Evolutionary conservation across 2,113 vertebrate genomes (phyloP).

Genomic region (Charadrius vociferus): DNA sequence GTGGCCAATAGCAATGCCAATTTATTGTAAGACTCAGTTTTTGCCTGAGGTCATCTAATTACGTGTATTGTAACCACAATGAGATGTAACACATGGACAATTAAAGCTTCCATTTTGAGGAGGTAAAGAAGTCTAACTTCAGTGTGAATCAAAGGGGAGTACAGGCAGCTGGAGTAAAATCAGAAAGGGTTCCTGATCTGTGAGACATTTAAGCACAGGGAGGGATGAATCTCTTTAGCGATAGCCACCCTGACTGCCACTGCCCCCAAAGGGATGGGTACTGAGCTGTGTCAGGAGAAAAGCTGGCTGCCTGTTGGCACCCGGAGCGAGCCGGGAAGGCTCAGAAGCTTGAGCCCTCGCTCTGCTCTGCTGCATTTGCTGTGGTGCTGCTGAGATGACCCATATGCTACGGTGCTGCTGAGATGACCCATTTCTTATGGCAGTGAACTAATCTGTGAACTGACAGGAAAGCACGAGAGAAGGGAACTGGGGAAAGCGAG

Average conservation of each 20-base stretch:
- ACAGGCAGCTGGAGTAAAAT: background rate
- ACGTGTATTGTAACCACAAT: background rate
- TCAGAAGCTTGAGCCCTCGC: rapidly evolving
- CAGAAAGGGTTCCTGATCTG: background rate
- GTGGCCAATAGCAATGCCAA: background rate
- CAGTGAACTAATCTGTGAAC: background rate
- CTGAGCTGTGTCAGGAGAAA: background rate
- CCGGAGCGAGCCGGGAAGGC: background rate
- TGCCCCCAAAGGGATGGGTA: background rate
- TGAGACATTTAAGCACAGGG: background rate
- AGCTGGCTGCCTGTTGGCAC: background rate
- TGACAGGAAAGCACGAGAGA: background rate
- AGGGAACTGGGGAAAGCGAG: background rate
- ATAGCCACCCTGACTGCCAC: background rate
- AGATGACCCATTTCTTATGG: background rate
- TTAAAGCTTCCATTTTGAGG: slow-evolving; percentile 24
- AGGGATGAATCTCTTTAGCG: background rate
- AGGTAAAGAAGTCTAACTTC: background rate
- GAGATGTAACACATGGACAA: background rate
- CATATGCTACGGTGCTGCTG: background rate
- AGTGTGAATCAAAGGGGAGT: background rate
- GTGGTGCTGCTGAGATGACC: background rate
- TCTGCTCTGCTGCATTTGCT: background rate
- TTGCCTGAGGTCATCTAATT: slow-evolving; percentile 24
- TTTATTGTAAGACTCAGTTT: background rate